Evolutionary conservation across 2,113 vertebrate genomes (phyloP).

Genomic region (Rhinogobius similis): DNA sequence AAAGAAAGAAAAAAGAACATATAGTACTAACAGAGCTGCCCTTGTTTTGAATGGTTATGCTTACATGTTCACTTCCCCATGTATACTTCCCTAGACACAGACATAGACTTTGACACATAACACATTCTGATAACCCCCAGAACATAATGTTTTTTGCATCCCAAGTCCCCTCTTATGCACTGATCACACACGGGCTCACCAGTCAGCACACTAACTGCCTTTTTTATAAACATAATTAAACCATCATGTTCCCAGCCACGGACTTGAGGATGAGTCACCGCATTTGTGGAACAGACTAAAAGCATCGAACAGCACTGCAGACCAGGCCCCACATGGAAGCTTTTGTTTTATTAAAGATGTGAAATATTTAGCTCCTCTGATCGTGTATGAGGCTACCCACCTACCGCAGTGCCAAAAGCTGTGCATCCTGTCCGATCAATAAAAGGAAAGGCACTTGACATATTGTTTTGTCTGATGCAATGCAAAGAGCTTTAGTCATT

Average conservation of each 20-base stretch:
- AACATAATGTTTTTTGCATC: not conserved
- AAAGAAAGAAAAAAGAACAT: not conserved
- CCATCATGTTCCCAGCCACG: conserved; percentile 5
- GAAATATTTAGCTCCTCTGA: conserved; percentile 41
- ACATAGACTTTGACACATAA: not conserved
- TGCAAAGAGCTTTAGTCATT: not conserved
- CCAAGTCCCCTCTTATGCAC: not conserved
- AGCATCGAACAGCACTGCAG: conserved; percentile 10
- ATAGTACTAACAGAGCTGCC: not conserved
- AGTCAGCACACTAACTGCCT: conserved; percentile 7
- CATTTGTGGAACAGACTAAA: conserved; percentile 29
- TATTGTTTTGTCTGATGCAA: not conserved
- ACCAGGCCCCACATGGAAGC: conserved; percentile 4
- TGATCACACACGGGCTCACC: not conserved
- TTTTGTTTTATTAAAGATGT: conserved; percentile 45
- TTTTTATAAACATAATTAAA: conserved; percentile 23
- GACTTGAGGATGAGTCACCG: conserved; percentile 40
- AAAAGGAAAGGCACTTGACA: conserved; percentile 2
- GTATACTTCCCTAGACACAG: not conserved
- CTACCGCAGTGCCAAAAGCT: not conserved
- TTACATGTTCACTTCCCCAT: not conserved
- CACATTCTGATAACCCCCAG: not conserved
- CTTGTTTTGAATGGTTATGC: not conserved
- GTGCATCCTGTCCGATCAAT: not conserved
- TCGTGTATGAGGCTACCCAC: conserved; percentile 11